Evolutionary conservation across 2,888 invertebrate species (phyloP).

Genomic region (Zhuqinia jingwanae): DNA sequence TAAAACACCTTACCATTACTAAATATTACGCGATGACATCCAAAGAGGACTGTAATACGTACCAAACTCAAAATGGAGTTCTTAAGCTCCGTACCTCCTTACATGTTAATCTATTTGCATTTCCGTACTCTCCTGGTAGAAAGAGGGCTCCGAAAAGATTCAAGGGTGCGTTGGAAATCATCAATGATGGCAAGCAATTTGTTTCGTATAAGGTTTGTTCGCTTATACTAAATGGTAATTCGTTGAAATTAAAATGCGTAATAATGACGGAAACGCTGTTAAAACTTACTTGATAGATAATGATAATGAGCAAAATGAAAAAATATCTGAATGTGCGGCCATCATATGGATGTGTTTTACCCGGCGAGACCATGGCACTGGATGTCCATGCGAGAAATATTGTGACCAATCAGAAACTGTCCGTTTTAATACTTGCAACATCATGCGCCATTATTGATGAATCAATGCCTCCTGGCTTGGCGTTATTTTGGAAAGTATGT

Average conservation of each 20-base stretch:
- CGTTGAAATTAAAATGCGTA: too few relatives aligned
- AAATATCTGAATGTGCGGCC: background rate
- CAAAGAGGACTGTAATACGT: background rate
- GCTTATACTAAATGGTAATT: too few relatives aligned
- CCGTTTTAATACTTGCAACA: slow-evolving; percentile 21
- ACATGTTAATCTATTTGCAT: background rate
- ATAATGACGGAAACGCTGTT: too few relatives aligned
- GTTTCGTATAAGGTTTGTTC: slow-evolving; percentile 9
- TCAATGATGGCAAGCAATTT: background rate
- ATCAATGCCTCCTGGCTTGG: background rate
- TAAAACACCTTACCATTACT: too few relatives aligned
- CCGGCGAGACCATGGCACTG: background rate
- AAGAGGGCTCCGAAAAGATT: background rate
- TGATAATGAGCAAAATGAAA: background rate
- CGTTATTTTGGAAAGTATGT: slow-evolving; percentile 34
- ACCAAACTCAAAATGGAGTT: background rate
- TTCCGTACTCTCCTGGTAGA: background rate
- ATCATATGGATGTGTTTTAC: background rate
- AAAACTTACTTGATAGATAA: too few relatives aligned
- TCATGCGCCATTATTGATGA: background rate
- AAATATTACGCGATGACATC: too few relatives aligned
- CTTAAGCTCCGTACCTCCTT: background rate
- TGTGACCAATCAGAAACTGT: background rate
- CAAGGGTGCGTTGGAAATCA: background rate
- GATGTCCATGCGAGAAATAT: background rate